Base-by-base conservation (phyloP, 2,113 vertebrate genomes). In the Xenopus laevis region DNA sequence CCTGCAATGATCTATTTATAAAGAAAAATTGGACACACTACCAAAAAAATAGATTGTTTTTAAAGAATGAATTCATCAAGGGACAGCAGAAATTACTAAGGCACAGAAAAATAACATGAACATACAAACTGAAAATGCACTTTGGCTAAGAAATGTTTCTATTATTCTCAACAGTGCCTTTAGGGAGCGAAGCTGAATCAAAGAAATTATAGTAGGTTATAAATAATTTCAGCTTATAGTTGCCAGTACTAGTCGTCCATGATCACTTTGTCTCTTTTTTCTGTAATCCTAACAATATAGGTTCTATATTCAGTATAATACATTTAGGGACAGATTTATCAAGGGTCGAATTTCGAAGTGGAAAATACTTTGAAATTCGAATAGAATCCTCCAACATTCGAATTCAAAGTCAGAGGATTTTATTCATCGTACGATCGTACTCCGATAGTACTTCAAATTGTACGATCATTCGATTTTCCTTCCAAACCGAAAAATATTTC, bases 41-140 rank as follows among this genome's bases (percentile, higher is more conserved):
- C 58, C 20, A 60, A 11, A 60, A 40, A 60, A 60, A 60, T 27
- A 27, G 58, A 60, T 60, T 60, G 58, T 60, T 60, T 60, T 27
- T 21, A 60, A 60, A 23, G 20, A 60, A 60, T 60, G 18, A 23
- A 60, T 60, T 23, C 21, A 60, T 60, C 58, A 60, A 27, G 58
- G 58, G 58, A 60, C 11, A 60, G 21, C 5, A 60, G 58, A 60
- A 60, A 60, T 21, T 21, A 23, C 21, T 27, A 60, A 27, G 58
- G 21, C 58, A 60, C 10, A 21, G 58, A 23, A 60, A 60, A 60
- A 60, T 59, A 59, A 59, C n/a, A 59, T 59, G 57, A 59, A 59
- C 20, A 59, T 21, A 60, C 8, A 60, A 60, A 10, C 4, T 60
- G 8, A 60, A 60, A 5, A 27, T 60, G 10, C 20, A 60, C 20